These are phyloP conservation scores for Anseranas semipalmata DNA, from an alignment of 2,113 vertebrate genomes.

Conservation along the genomic window DNA sequence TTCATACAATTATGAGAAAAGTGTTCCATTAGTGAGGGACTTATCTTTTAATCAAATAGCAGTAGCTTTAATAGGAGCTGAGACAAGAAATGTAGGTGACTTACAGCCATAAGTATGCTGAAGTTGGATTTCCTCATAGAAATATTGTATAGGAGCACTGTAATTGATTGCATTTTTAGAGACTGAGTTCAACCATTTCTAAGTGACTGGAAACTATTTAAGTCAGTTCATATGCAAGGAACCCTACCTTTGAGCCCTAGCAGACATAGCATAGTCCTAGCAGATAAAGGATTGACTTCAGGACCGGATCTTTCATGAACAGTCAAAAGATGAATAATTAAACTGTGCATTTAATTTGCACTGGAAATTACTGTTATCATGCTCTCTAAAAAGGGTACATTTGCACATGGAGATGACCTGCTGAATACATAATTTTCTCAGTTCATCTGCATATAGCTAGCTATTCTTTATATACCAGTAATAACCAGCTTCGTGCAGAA, in stretches of 20 bases:
- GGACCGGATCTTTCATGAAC: neutral
- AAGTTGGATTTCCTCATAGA: neutral
- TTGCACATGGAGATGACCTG: neutral
- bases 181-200: neutral
- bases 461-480: neutral
- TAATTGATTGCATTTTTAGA: neutral
- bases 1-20: conserved; percentile 15
- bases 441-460: neutral
- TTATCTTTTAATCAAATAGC: conserved; percentile 7
- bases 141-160: neutral
- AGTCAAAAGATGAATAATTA: neutral
- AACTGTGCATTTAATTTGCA: neutral
- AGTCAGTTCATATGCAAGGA: neutral
- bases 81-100: neutral
- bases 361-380: neutral
- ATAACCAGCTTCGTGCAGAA: neutral
- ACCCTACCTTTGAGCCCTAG: neutral
- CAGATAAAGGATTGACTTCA: neutral
- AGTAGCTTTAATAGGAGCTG: neutral
- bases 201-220: neutral
- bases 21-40: neutral
- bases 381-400: neutral
- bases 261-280: neutral
- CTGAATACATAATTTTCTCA: neutral
- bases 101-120: neutral